Conservation (phyloP, 35 echinoderm and acorn worm species). For the Chiridota heheva region DNA sequence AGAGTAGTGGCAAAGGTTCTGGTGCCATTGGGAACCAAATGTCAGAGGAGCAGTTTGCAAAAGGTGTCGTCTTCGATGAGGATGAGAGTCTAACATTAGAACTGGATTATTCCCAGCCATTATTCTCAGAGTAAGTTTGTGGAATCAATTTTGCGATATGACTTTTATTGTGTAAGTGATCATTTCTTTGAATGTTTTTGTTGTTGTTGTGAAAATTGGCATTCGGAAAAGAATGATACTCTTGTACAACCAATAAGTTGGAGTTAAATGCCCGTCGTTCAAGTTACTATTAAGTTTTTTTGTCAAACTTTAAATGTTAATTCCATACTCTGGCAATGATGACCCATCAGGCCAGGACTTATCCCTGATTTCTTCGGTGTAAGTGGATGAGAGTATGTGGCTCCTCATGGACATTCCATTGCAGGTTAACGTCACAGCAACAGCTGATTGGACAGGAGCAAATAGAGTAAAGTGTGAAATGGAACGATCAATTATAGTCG, state of each 20-base stretch:
- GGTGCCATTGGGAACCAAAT: not conserved
- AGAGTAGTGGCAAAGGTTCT: not conserved
- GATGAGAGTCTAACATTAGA: constrained; percentile 54
- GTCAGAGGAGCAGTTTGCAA: not conserved
- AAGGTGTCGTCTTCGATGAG: too few relatives aligned
- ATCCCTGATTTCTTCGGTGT: not conserved
- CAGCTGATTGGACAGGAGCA: not conserved
- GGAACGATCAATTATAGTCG: not conserved
- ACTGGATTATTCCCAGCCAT: constrained; percentile 52
- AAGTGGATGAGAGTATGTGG: too few relatives aligned
- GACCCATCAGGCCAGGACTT: not conserved
- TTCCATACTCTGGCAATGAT: not conserved
- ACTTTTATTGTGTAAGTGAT: not conserved
- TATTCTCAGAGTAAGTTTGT: constrained; percentile 70
- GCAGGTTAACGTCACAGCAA: not conserved
- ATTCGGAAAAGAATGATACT: not conserved
- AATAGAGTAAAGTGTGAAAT: not conserved
- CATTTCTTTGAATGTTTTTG: not conserved
- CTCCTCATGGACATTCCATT: not conserved
- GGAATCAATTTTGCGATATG: not conserved
- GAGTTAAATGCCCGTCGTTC: not conserved
- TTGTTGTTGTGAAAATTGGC: not conserved
- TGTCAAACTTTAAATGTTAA: not conserved
- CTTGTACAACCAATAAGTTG: not conserved
- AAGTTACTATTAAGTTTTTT: not conserved